Evolutionary conservation across 2,888 invertebrate species (phyloP), one percentile per base, ranked within the genome.

Genomic region (Neria commutata): DNA sequence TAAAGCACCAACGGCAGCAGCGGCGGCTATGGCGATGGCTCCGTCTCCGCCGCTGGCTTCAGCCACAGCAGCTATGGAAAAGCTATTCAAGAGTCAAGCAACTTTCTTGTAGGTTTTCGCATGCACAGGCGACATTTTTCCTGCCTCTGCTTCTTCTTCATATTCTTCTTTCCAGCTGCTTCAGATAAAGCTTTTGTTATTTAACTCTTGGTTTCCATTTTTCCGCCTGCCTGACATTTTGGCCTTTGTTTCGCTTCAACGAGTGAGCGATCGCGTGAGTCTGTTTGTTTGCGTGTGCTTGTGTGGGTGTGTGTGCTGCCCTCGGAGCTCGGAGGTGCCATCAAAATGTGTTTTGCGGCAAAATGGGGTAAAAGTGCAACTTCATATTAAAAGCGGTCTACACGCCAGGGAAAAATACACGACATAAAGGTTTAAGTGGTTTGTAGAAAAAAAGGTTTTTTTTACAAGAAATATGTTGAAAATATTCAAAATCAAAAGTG

Each of bases 1-100:
- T 3, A 21, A 3, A 48, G 14, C 48, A 25, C 5, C 17, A 19
- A 46, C 6, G 23, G 8, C 46, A 21, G 21, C 17, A 21, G 6
- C 46, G 46, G 21, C 23, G 46, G 5, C 46, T 17, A 46, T 46
- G 46, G 5, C 46, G 46, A 19, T 29, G 33, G 29, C 56, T 23
- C 52, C 56, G 54, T 52, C 40, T 24, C 25, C 52, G 54, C 42
- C 50, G 53, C 17, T 42, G 25, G 25, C 16, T 34, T 34, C 49
- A 25, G 17, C 34, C 33, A 25, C 37, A 49, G 23, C 52, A 25
- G 52, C 29, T 37, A 33, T 37, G 67, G 66, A 70, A 76, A 76
- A 79, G 77, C 77, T 77, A 76, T 79, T 79, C 75, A 79, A 77
- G 79, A 79, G 79, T 79, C 79, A 79, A 80, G 71, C 74, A 79